Conservation (phyloP, 2,113 vertebrate genomes). For the Guaruba guarouba region DNA sequence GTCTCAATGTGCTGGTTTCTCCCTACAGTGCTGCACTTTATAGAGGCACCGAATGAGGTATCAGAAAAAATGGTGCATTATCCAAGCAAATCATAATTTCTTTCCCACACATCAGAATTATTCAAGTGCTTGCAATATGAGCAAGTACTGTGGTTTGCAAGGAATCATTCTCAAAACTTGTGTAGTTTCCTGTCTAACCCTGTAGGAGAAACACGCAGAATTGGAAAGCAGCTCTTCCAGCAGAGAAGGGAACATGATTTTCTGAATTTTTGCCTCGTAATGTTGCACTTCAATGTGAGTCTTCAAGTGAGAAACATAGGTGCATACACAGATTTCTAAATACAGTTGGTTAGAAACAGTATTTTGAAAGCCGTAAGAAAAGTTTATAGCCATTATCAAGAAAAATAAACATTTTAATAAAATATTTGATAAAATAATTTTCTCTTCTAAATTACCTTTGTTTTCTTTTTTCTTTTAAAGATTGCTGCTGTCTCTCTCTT, state of each 20-base stretch:
- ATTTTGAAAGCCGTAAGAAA: neutral
- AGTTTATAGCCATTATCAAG: neutral
- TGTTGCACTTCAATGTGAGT: neutral
- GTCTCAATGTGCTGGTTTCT: neutral
- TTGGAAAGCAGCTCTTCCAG: neutral
- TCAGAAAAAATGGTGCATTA: neutral
- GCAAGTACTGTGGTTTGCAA: neutral
- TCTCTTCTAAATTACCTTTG: neutral
- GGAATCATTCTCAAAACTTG: neutral
- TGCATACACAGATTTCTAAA: neutral
- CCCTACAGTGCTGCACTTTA: neutral
- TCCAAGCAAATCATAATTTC: neutral
- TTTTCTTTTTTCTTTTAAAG: neutral
- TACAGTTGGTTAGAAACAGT: neutral
- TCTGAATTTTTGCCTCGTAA: neutral
- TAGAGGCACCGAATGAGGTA: rapidly evolving
- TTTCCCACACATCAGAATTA: rapidly evolving
- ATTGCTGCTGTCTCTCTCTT: neutral
- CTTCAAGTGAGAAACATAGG: neutral
- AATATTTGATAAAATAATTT: neutral
- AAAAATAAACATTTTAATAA: neutral
- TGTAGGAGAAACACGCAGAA: neutral
- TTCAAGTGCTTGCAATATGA: neutral
- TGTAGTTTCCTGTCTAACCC: too few species aligned
- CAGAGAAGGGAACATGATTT: neutral